phyloP scores from a whole-genome alignment of 2,888 invertebrate species.

The Unio delphinus region DNA sequence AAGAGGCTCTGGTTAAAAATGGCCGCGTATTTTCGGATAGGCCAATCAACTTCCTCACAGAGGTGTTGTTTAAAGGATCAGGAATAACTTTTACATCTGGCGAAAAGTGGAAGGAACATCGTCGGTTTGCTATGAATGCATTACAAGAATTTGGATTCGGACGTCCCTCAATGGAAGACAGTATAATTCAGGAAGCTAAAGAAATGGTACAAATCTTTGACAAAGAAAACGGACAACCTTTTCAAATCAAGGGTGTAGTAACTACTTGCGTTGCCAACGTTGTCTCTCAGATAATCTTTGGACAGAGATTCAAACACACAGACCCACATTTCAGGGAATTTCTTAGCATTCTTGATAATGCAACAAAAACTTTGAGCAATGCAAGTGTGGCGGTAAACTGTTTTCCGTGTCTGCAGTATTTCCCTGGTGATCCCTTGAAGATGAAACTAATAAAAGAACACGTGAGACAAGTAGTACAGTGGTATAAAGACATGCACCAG shows the following conservation, averaged over 20 bases:
- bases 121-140: constrained; percentile 33
- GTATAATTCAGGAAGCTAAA: constrained; percentile 37
- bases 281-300: constrained; percentile 44
- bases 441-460: constrained; percentile 20
- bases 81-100: constrained; percentile 37
- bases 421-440: constrained; percentile 39
- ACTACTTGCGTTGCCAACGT: constrained; percentile 43
- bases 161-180: constrained; percentile 31
- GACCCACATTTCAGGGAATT: constrained; percentile 38
- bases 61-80: constrained; percentile 5
- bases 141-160: constrained; percentile 45
- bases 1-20: constrained; percentile 12
- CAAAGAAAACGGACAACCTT: constrained; percentile 17
- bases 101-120: constrained; percentile 42
- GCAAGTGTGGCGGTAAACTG: constrained; percentile 22
- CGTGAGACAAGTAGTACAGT: constrained; percentile 3
- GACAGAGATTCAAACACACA: constrained; percentile 42
- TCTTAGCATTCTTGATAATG: constrained; percentile 37
- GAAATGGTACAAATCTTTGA: constrained; percentile 26
- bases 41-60: constrained; percentile 3
- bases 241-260: constrained; percentile 28
- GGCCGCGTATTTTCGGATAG: constrained; percentile 15
- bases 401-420: constrained; percentile 29
- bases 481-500: constrained; percentile 13
- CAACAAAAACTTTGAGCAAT: constrained; percentile 24